Base-by-base conservation (phyloP, 2,888 invertebrate species). In the Oithona nana region DNA sequence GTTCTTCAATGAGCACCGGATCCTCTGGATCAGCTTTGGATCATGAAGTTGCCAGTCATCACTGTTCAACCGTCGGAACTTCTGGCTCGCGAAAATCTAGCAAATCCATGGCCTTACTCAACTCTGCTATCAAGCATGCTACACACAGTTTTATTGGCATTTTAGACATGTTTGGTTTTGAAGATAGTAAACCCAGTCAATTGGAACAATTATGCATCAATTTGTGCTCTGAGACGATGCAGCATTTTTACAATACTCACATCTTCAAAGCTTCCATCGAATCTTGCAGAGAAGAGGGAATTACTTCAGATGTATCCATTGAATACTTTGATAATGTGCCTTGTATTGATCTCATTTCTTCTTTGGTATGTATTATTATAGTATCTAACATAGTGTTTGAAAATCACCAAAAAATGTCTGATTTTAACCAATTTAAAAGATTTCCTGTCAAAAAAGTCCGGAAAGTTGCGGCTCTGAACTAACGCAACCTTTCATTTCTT, bases 211-310 rank as follows among this genome's bases (percentile, higher is more conserved):
- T 94, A 64, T 93, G 93, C 75, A 89, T 90, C 69, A 94, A 94
- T 76, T 77, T 94, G 65, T 92, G 92, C 75, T 90, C 93, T 0
- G 94, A 94, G 76, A 92, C 92, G 30, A 89, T 94, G 88, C 93
- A 94, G 73, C 93, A 93, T 75, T 93, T 92, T 74, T 94, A 93
- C 78, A 94, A 92, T 75, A 93, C 92, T 61, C 92, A 93, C 75
- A 89, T 93, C 68, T 93, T 94, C 76, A 92, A 92, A 74, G 87
- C 88, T 26, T 85, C 88, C 67, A 86, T 88, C 66, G 92, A 93
- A 75, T 88, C 92, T 61, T 90, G 92, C 70, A 80, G 88, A 65
- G 93, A 93, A 73, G 92, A 93, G 76, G 89, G 89, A 58, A 89
- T 93, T 68, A 79, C 83, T 61, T 86, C 85, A 72, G 88, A 89